Evolutionary conservation across 2,113 vertebrate genomes (phyloP).

Genomic region (Raja brachyura): DNA sequence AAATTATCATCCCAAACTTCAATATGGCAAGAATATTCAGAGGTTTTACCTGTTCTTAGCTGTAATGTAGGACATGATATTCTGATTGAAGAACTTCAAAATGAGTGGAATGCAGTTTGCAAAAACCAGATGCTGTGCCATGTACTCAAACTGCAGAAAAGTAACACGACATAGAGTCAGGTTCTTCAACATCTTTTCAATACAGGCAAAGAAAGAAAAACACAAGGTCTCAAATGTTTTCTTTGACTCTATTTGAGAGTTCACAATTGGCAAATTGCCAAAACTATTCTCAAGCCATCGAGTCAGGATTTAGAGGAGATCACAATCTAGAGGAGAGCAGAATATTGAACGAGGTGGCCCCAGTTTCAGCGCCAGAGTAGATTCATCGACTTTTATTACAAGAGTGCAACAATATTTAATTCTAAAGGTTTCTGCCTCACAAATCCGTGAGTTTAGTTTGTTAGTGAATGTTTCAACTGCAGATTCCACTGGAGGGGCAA

Average conservation of each 20-base stretch:
- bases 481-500: no score
- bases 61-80: slow-evolving; percentile 99
- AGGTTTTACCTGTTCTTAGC: slow-evolving; percentile 85
- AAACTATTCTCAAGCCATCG: no score
- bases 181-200: not conserved
- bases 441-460: not conserved
- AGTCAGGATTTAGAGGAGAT: not conserved
- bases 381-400: not conserved
- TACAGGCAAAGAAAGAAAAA: not conserved
- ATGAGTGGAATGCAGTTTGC: slow-evolving; percentile 98
- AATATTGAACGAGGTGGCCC: not conserved
- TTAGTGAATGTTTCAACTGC: not conserved
- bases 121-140: slow-evolving; percentile 96
- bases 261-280: no score
- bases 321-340: not conserved
- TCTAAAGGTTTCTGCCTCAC: not conserved
- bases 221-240: no score
- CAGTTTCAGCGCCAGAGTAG: not conserved
- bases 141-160: slow-evolving; percentile 83
- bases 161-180: not conserved
- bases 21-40: not conserved
- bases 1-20: not conserved
- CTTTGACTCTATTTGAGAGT: no score
- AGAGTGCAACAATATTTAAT: not conserved
- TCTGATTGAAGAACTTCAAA: slow-evolving; percentile 99